Percentiles rank a stretch among this genome's conserved stretches.
phyloP scores from a whole-genome alignment of 2,797 vertebrate genomes.

The Nyctalus aviator region DNA sequence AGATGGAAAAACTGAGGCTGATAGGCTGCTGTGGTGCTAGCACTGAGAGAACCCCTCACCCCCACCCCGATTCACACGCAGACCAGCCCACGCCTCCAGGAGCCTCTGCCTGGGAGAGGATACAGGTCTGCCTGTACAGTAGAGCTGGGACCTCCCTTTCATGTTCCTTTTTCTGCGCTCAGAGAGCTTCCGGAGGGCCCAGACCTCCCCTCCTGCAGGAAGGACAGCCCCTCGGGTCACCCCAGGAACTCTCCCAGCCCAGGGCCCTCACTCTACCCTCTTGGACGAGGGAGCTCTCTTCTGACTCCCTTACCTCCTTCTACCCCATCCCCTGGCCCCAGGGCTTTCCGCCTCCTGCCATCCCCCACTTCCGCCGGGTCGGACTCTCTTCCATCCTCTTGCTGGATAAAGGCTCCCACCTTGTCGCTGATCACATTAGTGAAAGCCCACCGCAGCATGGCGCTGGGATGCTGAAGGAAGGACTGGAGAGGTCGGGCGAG shows the following conservation, averaged over 20 bases:
- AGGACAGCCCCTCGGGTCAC: background rate
- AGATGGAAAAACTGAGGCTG: background rate
- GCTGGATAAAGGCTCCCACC: background rate
- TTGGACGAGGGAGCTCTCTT: background rate
- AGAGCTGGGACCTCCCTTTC: fast-evolving
- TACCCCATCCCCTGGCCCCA: background rate
- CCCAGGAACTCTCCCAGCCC: background rate
- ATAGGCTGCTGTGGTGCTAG: background rate
- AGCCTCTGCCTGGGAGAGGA: background rate
- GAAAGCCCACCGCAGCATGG: constrained; percentile 61
- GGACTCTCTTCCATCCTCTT: background rate
- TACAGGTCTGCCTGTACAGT: background rate
- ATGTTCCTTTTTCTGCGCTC: background rate
- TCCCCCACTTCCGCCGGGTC: background rate
- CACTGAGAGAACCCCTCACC: background rate
- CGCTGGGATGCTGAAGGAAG: background rate
- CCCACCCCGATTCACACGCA: background rate
- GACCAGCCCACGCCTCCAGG: fast-evolving
- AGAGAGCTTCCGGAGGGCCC: background rate
- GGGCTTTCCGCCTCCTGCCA: background rate
- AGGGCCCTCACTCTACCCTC: background rate
- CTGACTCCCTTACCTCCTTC: background rate
- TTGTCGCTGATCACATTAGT: constrained; percentile 60
- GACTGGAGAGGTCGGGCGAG: background rate
- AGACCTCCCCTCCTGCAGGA: constrained; percentile 5